Evolutionary conservation across 1,140 invertebrate genomes (phyloP).

Genomic region (Elysia chlorotica): DNA sequence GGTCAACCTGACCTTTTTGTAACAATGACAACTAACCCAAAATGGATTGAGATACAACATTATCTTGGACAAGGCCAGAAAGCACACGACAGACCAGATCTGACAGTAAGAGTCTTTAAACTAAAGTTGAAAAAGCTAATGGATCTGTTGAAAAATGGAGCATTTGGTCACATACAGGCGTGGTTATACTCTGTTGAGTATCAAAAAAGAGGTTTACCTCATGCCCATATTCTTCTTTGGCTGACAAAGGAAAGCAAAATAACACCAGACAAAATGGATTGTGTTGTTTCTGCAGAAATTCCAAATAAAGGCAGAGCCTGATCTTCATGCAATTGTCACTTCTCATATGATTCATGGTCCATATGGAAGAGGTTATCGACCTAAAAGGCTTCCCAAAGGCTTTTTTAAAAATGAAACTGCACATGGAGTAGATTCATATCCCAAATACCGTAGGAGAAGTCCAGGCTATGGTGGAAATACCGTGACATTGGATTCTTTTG

Average conservation of each 20-base stretch:
- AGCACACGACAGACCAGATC: constrained; percentile 57
- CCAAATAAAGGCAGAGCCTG: constrained; percentile 1
- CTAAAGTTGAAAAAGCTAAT: constrained; percentile 62
- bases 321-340: constrained; percentile 23
- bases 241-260: constrained; percentile 30
- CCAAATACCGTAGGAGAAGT: constrained; percentile 51
- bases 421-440: constrained; percentile 56
- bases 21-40: constrained; percentile 66
- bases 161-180: constrained; percentile 50
- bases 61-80: constrained; percentile 44
- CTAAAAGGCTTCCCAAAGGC: neutral
- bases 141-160: neutral
- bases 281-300: neutral
- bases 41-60: constrained; percentile 62
- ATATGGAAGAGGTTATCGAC: constrained; percentile 30
- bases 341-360: constrained; percentile 39
- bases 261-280: neutral
- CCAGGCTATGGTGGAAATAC: constrained; percentile 20
- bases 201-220: constrained; percentile 64
- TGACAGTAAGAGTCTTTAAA: constrained; percentile 63
- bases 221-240: constrained; percentile 65
- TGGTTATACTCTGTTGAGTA: constrained; percentile 53
- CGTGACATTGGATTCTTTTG: neutral
- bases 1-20: constrained; percentile 63
- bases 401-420: neutral